Conservation (phyloP, 2,797 vertebrate species). For the Morus bassanus region DNA sequence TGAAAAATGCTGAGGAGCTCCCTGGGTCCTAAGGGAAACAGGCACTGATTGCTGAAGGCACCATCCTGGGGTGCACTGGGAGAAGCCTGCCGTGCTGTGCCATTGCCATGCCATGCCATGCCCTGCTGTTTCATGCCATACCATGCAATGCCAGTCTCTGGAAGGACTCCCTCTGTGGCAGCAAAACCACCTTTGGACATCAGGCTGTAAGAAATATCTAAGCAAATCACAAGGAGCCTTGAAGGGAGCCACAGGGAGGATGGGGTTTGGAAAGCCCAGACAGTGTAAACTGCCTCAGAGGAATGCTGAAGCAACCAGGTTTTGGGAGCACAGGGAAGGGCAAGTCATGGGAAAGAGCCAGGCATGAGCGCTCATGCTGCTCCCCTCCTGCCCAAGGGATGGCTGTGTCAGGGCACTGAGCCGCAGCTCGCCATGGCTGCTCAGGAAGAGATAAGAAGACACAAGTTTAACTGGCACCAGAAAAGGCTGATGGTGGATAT, state of each 20-base stretch:
- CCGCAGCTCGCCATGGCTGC: rapidly evolving
- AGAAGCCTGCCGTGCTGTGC: background rate
- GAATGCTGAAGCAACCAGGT: rapidly evolving
- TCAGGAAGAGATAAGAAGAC: background rate
- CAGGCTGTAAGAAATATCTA: rapidly evolving
- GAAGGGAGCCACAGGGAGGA: rapidly evolving
- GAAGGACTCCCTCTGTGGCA: background rate
- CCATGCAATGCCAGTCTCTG: background rate
- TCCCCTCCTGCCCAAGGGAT: background rate
- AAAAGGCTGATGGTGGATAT: background rate
- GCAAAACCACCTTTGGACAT: background rate
- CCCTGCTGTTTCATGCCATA: no score
- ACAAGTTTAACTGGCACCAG: rapidly evolving
- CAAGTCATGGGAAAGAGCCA: rapidly evolving
- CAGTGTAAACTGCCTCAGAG: rapidly evolving
- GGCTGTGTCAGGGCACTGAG: rapidly evolving
- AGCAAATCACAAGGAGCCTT: no score
- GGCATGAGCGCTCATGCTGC: rapidly evolving
- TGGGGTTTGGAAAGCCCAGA: rapidly evolving
- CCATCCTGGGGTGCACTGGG: background rate
- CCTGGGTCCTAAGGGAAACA: background rate
- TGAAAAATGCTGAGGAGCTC: background rate
- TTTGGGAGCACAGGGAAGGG: background rate
- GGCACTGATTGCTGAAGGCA: background rate
- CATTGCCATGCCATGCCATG: no score